Evolutionary conservation across 2,113 vertebrate species (phyloP), one percentile per base, ranked within the genome.

Genomic region (Cariama cristata): DNA sequence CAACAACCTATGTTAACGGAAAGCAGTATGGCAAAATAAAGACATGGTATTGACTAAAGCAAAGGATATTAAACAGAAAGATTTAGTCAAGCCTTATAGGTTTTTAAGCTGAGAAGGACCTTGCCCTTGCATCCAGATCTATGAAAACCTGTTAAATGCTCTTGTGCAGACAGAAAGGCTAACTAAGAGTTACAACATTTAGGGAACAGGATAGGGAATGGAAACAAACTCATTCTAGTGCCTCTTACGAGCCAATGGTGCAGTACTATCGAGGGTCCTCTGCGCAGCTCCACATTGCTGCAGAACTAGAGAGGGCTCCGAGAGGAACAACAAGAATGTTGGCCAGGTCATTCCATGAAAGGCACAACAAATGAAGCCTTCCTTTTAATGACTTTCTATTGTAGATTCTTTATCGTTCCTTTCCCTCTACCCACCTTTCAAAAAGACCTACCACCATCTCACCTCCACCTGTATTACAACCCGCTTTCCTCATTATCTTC

Each of bases 181-280:
- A 38, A 68, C 55, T 40, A 62, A 74, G n/a, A 66, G 26, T 52
- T 47, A 17, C 8, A 33, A 21, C 27, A 33, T 58, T 44, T 45
- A 76, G 7, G 28, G 6, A 56, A 52, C 9, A 72, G 33, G 32
- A 47, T 9, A 64, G 26, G 22, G 24, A 73, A 8, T 47, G 55
- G 22, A 47, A 90, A 64, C 14, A 59, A 68, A 40, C 19, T 26
- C 15, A 14, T 76, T 76, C 22, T n/a, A 35, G 9, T 35, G 7
- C 23, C 18, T 68, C 33, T 35, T 45, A 45, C 0, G 0, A 72
- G 13, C 40, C 38, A 24, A 4, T 42, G 58, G n/a, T 59, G 58
- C 63, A 35, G 15, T 14, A 32, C 1, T 17, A 4, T 2, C 22
- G 59, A 63, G 20, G 38, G 19, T 35, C 5, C 24, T 59, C 44